Evolutionary conservation across 2,888 invertebrate species (phyloP), one percentile per base, ranked within the genome.

Genomic region (Listrodromus nycthemerus): DNA sequence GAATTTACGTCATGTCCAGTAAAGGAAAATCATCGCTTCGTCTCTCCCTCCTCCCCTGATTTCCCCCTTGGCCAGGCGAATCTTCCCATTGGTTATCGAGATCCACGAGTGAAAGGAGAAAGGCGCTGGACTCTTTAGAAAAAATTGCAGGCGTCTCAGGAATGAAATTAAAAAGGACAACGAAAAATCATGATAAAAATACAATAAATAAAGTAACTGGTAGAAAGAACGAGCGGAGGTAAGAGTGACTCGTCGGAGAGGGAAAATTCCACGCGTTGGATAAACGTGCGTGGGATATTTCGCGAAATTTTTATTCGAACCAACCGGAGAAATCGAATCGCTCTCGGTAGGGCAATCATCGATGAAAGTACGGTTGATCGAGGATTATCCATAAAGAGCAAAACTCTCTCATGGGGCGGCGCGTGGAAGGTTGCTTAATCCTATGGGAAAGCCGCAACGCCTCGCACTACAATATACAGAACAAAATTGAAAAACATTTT

Each of bases 61-160:
- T 67, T 52, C 63, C 48, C 52, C 63, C 33, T 13, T 33, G 74
- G 48, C 67, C 61, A 16, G 24, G 61, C 69, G 45, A 27, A 77
- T 77, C 80, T 76, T 71, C 50, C 82, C 70, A 86, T 81, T 83
- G 82, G 86, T 66, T 84, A 84, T 55, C 77, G 58, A 55, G 37
- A 24, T 61, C 58, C 65, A 21, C 73, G 85, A 90, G 93, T 93
- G 93, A 93, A 93, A 93, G 93, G 93, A 92, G 92, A 92, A 92
- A 92, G 92, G 92, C 89, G 86, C 69, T 33, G 63, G 65, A 63
- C 50, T 78, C 86, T 87, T 84, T 86, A 79, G 85, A 87, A 87
- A 88, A 74, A 87, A 86, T 87, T 86, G 85, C 83, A 52, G 75
- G 21, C 37, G 30, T 75, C 74, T 80, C 67, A 75, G 65, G 75